phyloP scores from a whole-genome alignment of 1,140 invertebrate genomes.

The Drosophila sechellia region DNA sequence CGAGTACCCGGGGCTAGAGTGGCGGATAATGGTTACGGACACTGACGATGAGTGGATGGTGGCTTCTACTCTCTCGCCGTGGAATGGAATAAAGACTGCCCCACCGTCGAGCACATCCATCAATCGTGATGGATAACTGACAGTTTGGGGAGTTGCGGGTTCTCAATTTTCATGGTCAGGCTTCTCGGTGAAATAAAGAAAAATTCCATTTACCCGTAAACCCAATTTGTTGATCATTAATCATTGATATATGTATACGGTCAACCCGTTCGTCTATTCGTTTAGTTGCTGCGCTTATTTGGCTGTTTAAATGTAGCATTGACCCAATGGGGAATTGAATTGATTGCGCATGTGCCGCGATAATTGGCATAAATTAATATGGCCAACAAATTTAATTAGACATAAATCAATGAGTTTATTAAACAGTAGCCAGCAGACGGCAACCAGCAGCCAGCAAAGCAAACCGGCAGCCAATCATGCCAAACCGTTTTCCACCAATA shows the following conservation, averaged over 20 bases:
- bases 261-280: slow-evolving; percentile 13
- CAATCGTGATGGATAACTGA: slow-evolving; percentile 74
- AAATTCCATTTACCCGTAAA: slow-evolving; percentile 46
- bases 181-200: slow-evolving; percentile 26
- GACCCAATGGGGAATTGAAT: slow-evolving; percentile 58
- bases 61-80: slow-evolving; percentile 34
- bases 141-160: slow-evolving; percentile 63
- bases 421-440: slow-evolving; percentile 77
- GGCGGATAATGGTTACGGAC: slow-evolving; percentile 41
- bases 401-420: slow-evolving; percentile 83
- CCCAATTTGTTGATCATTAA: slow-evolving; percentile 73
- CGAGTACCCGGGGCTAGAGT: slow-evolving; percentile 35
- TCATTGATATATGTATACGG: slow-evolving; percentile 58
- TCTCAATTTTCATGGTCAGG: slow-evolving; percentile 56
- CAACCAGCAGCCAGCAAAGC: slow-evolving; percentile 62
- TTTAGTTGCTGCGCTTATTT: slow-evolving; percentile 12
- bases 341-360: slow-evolving; percentile 62
- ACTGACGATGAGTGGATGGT: slow-evolving; percentile 67
- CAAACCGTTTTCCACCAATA: slow-evolving; percentile 68
- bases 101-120: slow-evolving; percentile 28
- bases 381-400: slow-evolving; percentile 75
- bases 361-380: slow-evolving; percentile 75
- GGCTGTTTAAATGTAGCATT: slow-evolving; percentile 55
- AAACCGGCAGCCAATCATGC: slow-evolving; percentile 71
- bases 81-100: neutral